Percentiles rank a stretch among this genome's conserved stretches.
phyloP scores from a whole-genome alignment of 2,888 invertebrate species.

The Cloeon dipterum region DNA sequence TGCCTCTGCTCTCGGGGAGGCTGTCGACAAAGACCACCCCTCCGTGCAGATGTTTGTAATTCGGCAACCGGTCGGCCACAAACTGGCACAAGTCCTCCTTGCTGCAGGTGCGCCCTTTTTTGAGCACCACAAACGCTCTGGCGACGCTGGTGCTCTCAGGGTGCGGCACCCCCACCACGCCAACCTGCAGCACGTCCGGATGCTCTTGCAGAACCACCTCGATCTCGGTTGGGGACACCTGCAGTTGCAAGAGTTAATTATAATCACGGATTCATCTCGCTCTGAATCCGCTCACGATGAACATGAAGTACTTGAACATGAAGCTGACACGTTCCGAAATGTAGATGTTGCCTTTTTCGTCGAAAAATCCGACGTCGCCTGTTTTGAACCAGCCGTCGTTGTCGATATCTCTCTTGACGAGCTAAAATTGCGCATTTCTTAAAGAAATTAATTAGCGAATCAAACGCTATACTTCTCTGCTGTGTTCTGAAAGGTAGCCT shows the following conservation, averaged over 20 bases:
- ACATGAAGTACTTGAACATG: constrained; percentile 6
- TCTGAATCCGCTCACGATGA: constrained; percentile 3
- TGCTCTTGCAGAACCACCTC: background rate
- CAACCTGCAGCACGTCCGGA: background rate
- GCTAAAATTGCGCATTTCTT: no score
- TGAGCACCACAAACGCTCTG: background rate
- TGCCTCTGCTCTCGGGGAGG: constrained; percentile 2
- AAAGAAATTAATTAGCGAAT: no score
- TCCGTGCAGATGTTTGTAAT: constrained; percentile 5
- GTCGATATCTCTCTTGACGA: background rate
- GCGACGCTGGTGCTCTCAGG: background rate
- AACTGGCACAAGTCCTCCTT: background rate
- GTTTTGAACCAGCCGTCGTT: constrained; percentile 4
- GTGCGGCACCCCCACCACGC: background rate
- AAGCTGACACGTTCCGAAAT: constrained; percentile 1
- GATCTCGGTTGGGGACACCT: background rate
- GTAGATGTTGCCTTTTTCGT: constrained; percentile 4
- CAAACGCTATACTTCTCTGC: no score
- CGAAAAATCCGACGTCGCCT: constrained; percentile 6
- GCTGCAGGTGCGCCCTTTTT: background rate
- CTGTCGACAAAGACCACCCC: constrained; percentile 4
- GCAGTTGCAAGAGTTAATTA: no score
- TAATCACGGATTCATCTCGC: no score
- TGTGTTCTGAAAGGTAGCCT: no score
- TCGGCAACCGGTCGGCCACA: background rate